Conservation (phyloP, 2,113 vertebrate genomes). For the Hyperoodon ampullatus region DNA sequence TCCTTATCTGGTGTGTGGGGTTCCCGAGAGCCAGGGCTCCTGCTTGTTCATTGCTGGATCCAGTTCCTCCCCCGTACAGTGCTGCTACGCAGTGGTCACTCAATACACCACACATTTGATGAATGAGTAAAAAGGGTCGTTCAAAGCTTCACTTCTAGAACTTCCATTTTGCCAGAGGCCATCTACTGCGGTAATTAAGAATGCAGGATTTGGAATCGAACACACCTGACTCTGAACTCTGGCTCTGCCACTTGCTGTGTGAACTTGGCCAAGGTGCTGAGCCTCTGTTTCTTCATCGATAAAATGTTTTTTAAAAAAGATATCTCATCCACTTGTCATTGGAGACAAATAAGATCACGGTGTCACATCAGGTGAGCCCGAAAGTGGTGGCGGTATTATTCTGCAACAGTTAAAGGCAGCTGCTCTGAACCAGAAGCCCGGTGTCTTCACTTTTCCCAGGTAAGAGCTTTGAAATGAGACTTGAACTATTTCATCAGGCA, state of each 20-base stretch:
- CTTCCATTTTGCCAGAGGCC: no score
- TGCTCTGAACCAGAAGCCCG: background rate
- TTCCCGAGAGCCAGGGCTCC: background rate
- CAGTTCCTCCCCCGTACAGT: background rate
- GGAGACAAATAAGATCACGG: background rate
- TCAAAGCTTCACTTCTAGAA: background rate
- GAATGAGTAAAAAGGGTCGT: background rate
- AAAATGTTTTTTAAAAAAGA: background rate
- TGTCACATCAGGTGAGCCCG: rapidly evolving
- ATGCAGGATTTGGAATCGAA: background rate
- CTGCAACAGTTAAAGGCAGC: rapidly evolving
- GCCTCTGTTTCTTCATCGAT: background rate
- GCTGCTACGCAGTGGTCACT: rapidly evolving
- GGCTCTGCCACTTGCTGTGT: background rate
- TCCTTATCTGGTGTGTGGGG: rapidly evolving
- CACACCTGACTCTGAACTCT: background rate
- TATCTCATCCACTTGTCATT: background rate
- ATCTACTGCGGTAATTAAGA: rapidly evolving
- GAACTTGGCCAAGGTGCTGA: background rate
- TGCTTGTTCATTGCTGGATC: background rate
- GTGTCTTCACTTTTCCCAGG: background rate
- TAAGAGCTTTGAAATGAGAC: background rate
- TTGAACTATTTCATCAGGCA: background rate
- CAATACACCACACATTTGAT: background rate
- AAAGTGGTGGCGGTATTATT: rapidly evolving